Percentiles rank a stretch among this genome's conserved stretches.
These are phyloP conservation scores for Equus przewalskii DNA, from an alignment of 2,113 vertebrate species.

Conservation along the genomic window DNA sequence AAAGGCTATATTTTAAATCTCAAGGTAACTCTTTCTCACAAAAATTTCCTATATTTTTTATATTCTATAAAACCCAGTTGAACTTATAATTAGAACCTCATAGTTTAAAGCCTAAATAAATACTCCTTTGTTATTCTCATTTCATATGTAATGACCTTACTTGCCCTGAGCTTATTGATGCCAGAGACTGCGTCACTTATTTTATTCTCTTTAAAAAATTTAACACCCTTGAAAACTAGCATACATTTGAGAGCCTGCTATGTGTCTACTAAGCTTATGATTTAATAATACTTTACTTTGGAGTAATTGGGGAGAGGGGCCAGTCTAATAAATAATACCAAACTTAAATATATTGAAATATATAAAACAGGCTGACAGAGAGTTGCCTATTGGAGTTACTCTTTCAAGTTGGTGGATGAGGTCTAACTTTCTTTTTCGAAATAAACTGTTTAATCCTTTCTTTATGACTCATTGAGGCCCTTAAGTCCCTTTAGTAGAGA, in stretches of 20 bases:
- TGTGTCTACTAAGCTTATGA: background rate
- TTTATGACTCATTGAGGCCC: background rate
- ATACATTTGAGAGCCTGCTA: background rate
- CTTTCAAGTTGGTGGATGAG: background rate
- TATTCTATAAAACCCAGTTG: background rate
- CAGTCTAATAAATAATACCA: background rate
- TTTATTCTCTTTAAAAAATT: background rate
- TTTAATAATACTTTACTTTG: background rate
- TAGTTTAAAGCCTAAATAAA: constrained; percentile 47
- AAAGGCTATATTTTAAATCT: constrained; percentile 24
- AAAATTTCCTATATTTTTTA: background rate
- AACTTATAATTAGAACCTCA: background rate
- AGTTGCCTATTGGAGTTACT: background rate
- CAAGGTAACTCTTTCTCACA: background rate
- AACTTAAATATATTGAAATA: background rate
- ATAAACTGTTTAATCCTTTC: background rate
- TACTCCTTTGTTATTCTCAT: background rate
- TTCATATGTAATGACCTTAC: constrained; percentile 15
- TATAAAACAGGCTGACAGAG: background rate
- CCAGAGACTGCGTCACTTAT: constrained; percentile 4
- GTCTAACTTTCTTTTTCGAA: background rate
- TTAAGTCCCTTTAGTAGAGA: background rate
- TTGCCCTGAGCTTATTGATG: background rate
- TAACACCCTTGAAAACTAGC: background rate
- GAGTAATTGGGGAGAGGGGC: background rate